phyloP scores from a whole-genome alignment of 2,888 invertebrate species.

The Coleophora deauratella region DNA sequence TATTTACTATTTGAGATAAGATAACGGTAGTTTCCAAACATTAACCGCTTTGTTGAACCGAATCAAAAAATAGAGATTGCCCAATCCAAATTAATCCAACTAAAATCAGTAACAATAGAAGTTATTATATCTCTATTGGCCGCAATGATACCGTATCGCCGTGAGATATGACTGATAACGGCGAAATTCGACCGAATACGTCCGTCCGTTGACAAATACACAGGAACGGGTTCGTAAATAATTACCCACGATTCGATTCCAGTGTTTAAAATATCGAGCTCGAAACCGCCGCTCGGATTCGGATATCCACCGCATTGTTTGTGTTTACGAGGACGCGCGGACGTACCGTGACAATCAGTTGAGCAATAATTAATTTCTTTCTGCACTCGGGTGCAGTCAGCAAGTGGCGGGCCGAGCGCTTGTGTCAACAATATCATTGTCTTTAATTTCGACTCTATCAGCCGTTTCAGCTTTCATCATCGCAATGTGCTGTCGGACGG shows the following conservation, averaged over 20 bases:
- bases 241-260: conserved; percentile 34
- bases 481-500: conserved; percentile 27
- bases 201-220: conserved; percentile 16
- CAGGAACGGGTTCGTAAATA: conserved; percentile 40
- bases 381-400: conserved; percentile 44
- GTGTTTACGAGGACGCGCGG: conserved; percentile 45
- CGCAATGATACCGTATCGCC: conserved; percentile 17
- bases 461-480: conserved; percentile 34
- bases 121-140: conserved; percentile 17
- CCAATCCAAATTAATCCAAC: conserved; percentile 4
- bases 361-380: conserved; percentile 55
- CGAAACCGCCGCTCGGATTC: conserved; percentile 29
- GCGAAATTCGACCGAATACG: conserved; percentile 10
- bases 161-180: conserved; percentile 15
- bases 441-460: conserved; percentile 35
- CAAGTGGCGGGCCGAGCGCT: conserved; percentile 32
- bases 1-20: conserved; percentile 6
- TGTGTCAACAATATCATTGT: conserved; percentile 45
- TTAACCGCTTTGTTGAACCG: conserved; percentile 3
- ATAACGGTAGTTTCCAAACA: conserved; percentile 8
- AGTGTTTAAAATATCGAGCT: conserved; percentile 31
- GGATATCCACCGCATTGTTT: conserved; percentile 53
- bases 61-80: conserved; percentile 1
- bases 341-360: conserved; percentile 46
- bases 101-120: conserved; percentile 15